phyloP scores from a whole-genome alignment of 2,113 vertebrate genomes.

The Pseudorhombus dupliciocellatus region DNA sequence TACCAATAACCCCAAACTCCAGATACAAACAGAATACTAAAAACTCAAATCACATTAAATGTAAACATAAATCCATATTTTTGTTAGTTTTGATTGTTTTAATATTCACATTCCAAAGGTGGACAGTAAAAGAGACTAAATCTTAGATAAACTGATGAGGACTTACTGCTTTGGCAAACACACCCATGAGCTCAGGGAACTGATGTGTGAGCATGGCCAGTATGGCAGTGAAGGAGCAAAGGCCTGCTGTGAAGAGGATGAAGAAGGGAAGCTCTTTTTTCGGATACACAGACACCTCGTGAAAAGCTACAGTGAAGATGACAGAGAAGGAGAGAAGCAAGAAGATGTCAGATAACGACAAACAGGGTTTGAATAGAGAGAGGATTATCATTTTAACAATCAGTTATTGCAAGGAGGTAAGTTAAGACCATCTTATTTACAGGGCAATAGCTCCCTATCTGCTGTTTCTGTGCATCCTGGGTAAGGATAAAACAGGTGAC shows the following conservation, averaged over 20 bases:
- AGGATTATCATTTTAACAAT: neutral
- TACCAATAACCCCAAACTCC: no score
- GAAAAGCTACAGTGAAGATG: conserved; percentile 85
- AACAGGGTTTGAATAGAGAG: neutral
- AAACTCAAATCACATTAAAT: no score
- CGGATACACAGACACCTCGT: conserved; percentile 98
- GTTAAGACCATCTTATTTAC: conserved; percentile 79
- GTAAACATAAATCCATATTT: no score
- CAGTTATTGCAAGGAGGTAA: neutral
- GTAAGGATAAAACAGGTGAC: conserved; percentile 98
- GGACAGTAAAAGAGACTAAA: neutral
- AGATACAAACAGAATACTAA: no score
- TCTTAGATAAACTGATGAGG: neutral
- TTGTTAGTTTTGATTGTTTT: no score
- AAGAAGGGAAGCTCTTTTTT: conserved; percentile 99
- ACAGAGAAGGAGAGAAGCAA: neutral
- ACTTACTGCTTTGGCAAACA: conserved; percentile 93
- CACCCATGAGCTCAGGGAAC: conserved; percentile 97
- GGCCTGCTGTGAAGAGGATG: conserved; percentile 98
- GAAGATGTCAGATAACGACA: neutral
- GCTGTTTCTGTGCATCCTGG: conserved; percentile 98
- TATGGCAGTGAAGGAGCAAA: conserved; percentile 98
- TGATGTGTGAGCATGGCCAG: conserved; percentile 98
- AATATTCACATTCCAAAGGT: no score
- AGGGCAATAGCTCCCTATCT: conserved; percentile 95